Conservation (phyloP, 2,113 vertebrate genomes). For the Pristiophorus japonicus region DNA sequence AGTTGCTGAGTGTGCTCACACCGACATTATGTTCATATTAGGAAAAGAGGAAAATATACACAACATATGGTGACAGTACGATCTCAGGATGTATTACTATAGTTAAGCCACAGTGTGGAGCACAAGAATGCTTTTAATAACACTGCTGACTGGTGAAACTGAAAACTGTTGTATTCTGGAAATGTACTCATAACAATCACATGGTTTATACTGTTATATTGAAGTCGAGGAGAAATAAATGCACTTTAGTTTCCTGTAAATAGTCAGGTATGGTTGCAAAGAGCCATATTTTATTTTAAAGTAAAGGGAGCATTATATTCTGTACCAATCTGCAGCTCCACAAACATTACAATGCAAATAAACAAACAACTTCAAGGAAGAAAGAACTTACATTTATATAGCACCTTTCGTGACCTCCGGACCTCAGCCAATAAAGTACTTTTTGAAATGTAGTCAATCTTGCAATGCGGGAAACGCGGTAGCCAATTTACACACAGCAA, state of each 20-base stretch:
- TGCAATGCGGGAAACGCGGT: neutral
- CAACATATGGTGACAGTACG: neutral
- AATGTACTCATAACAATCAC: neutral
- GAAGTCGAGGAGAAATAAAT: neutral
- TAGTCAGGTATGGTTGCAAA: neutral
- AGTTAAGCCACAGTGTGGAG: constrained; percentile 27
- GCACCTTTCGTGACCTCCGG: neutral
- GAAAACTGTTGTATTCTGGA: neutral
- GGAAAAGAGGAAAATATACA: neutral
- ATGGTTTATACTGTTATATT: neutral
- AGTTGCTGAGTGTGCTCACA: neutral
- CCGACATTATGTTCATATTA: neutral
- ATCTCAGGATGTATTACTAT: neutral
- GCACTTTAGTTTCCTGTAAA: neutral
- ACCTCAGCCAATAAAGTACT: neutral
- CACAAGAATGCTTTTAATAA: neutral
- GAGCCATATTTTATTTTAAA: neutral
- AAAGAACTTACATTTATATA: neutral
- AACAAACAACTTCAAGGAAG: neutral
- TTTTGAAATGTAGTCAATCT: neutral
- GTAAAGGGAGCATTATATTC: neutral
- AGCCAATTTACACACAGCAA: neutral
- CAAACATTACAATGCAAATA: neutral
- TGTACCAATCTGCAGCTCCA: neutral
- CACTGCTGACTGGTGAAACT: neutral